phyloP scores from a whole-genome alignment of 2,888 invertebrate species.

The Drosophila colorata region DNA sequence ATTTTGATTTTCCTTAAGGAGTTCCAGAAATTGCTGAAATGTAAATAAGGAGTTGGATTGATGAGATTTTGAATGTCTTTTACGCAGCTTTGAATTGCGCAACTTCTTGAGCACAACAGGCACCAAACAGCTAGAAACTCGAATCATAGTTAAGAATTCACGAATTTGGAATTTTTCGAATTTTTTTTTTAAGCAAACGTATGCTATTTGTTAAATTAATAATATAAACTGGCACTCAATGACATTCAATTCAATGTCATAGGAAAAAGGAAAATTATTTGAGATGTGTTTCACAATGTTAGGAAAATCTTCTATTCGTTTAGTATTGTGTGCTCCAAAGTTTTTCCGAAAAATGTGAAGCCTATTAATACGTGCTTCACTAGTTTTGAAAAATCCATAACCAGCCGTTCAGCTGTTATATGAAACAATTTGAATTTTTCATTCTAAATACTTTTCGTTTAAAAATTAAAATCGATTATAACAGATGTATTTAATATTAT shows the following conservation, averaged over 20 bases:
- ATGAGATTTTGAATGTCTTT: background rate
- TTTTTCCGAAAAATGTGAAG: too few species aligned
- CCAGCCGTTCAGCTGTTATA: too few species aligned
- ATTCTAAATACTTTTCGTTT: too few species aligned
- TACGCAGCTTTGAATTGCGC: slow-evolving; percentile 8
- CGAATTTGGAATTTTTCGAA: slow-evolving; percentile 1
- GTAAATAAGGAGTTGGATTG: background rate
- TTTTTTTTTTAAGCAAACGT: background rate
- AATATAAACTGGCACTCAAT: background rate
- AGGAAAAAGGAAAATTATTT: background rate
- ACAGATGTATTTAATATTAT: too few species aligned
- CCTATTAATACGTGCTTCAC: too few species aligned
- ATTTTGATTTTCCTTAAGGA: background rate
- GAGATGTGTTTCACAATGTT: too few species aligned
- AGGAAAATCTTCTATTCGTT: too few species aligned
- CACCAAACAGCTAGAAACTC: slow-evolving; percentile 7
- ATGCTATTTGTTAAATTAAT: slow-evolving; percentile 1
- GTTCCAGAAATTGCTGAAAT: background rate
- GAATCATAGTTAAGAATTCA: slow-evolving; percentile 10
- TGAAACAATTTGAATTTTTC: too few species aligned
- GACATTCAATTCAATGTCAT: background rate
- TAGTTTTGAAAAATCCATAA: too few species aligned
- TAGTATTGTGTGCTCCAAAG: too few species aligned
- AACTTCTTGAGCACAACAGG: slow-evolving; percentile 29
- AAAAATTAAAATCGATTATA: too few species aligned